Percentiles rank a stretch among this genome's conserved stretches.
Conservation (phyloP, 2,113 vertebrate species). For the Rhabdornis inornatus region DNA sequence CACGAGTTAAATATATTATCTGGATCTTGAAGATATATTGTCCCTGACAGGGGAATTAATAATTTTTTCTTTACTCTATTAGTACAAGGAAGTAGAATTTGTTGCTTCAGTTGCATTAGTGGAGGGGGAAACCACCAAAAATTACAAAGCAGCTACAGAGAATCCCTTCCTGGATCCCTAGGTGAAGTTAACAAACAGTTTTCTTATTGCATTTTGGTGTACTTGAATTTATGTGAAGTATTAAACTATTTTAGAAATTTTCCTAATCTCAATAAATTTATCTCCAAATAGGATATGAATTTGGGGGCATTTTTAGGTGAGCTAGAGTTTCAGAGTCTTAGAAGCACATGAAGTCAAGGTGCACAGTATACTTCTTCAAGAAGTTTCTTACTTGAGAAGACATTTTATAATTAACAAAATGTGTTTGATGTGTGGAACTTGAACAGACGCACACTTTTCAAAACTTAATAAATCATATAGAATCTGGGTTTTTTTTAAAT, state of each 20-base stretch:
- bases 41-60: neutral
- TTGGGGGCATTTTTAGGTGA: neutral
- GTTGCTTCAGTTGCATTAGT: neutral
- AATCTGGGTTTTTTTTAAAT: neutral
- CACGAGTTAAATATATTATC: neutral
- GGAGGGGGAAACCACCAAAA: neutral
- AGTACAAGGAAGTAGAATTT: neutral
- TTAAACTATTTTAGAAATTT: neutral
- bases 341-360: neutral
- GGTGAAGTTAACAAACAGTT: neutral
- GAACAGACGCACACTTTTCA: constrained; percentile 6
- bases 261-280: neutral
- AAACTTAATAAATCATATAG: neutral
- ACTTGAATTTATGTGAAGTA: neutral
- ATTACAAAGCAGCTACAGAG: neutral
- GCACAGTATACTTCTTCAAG: neutral
- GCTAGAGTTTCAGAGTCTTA: neutral
- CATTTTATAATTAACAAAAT: neutral
- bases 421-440: neutral
- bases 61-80: neutral
- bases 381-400: neutral
- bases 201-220: neutral
- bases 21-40: neutral
- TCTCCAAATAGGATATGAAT: neutral
- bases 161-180: neutral